Evolutionary conservation across 1,140 invertebrate genomes (phyloP), one percentile per base, ranked within the genome.

Genomic region (Ectropis grisescens): DNA sequence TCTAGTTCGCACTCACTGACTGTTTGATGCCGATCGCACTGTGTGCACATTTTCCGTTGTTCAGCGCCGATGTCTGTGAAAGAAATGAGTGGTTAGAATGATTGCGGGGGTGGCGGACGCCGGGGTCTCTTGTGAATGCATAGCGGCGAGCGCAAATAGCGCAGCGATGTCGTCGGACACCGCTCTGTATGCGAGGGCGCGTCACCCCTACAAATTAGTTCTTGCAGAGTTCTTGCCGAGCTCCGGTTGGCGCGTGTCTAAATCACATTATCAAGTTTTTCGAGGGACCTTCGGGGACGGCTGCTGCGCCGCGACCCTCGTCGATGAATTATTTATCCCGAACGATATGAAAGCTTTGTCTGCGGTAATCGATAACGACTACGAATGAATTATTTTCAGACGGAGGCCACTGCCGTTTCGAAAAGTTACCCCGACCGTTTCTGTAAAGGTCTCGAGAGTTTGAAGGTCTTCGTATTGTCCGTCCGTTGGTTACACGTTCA

Each of bases 231-330:
- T 7, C 24, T 26, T 10, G 24, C 24, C 33, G 30, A 11, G 46
- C 37, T 28, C 31, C 32, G 40, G 14, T 43, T 44, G 25, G 41
- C 29, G 39, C 37, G 36, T 42, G 30, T 50, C 45, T 54, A 58
- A 62, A 67, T 58, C 42, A 52, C 49, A 52, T 67, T 60, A 61
- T 41, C 33, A 61, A 61, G 41, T 61, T 56, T 61, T 61, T 48
- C 43, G 47, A 50, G 48, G 42, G 42, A 43, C 50, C 41, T 29
- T 25, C 12, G 12, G 33, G 28, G 30, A 31, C 11, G 26, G 31
- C 24, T 36, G 16, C 29, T 28, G 29, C 31, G 25, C 9, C 33
- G 31, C 42, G 24, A 26, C 32, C 31, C 25, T 11, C 25, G 13
- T 13, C 33, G 23, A 49, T 67, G 56, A 61, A 62, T 68, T 43